Evolutionary conservation across 2,888 invertebrate genomes (phyloP).

Genomic region (Tachina lurida): DNA sequence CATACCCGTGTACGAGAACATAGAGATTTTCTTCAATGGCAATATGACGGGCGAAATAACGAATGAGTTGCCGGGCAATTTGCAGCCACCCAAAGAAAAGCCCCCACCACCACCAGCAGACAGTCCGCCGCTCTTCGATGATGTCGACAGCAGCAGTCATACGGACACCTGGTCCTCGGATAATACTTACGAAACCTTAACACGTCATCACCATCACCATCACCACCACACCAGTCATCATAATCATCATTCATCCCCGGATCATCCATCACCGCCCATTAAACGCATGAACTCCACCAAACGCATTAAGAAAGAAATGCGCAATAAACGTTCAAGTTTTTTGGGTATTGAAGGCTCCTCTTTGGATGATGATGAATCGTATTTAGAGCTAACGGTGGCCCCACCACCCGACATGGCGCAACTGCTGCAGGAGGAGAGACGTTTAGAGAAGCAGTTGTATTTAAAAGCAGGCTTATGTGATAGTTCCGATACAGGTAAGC

Average conservation of each 20-base stretch:
- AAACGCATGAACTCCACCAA: slow-evolving; percentile 92
- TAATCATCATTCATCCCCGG: slow-evolving; percentile 65
- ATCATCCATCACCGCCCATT: slow-evolving; percentile 83
- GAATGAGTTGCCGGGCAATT: slow-evolving; percentile 67
- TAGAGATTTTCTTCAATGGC: slow-evolving; percentile 84
- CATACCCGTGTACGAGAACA: slow-evolving; percentile 86
- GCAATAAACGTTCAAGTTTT: slow-evolving; percentile 92
- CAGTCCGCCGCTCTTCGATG: slow-evolving; percentile 76
- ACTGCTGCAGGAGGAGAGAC: slow-evolving; percentile 90
- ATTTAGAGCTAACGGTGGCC: slow-evolving; percentile 87
- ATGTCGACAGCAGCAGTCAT: slow-evolving; percentile 66
- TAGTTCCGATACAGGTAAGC: slow-evolving; percentile 85
- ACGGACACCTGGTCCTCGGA: slow-evolving; percentile 79
- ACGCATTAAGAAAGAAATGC: slow-evolving; percentile 92
- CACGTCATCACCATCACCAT: slow-evolving; percentile 71
- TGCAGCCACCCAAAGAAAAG: slow-evolving; percentile 93
- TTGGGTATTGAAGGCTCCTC: slow-evolving; percentile 91
- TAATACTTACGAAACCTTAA: slow-evolving; percentile 81
- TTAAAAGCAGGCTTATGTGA: slow-evolving; percentile 89
- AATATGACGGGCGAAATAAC: slow-evolving; percentile 67
- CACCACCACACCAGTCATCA: slow-evolving; percentile 73
- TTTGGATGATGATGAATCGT: slow-evolving; percentile 86
- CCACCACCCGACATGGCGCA: slow-evolving; percentile 92
- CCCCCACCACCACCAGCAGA: slow-evolving; percentile 90
- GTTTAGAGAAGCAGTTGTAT: slow-evolving; percentile 90